A percentile compares a stretch with the other conserved stretches of the same genome.
phyloP scores from a whole-genome alignment of 2,888 invertebrate species.

The Aphrophora alni region DNA sequence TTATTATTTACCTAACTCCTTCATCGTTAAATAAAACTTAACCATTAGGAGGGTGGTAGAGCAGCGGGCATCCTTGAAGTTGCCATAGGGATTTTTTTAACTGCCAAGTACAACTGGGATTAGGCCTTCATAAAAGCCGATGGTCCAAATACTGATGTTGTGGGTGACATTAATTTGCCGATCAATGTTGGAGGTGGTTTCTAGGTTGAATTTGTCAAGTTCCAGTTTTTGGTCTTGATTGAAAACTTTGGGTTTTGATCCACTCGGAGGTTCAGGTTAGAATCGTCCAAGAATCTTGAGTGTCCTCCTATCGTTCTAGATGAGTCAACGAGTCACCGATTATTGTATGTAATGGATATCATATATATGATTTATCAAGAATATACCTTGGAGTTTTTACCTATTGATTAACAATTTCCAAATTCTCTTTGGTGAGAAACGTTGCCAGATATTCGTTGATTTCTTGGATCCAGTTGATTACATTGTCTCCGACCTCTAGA shows the following conservation, averaged over 20 bases:
- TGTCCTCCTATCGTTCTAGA: neutral
- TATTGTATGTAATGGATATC: neutral
- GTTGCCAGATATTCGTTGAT: neutral
- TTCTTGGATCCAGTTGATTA: neutral
- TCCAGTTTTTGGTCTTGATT: neutral
- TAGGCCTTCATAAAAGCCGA: neutral
- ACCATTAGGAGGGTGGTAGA: neutral
- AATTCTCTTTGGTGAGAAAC: neutral
- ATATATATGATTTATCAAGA: neutral
- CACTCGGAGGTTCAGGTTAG: neutral
- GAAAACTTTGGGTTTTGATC: neutral
- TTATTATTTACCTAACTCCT: neutral
- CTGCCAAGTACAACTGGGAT: neutral
- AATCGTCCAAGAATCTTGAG: neutral
- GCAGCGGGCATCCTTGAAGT: neutral
- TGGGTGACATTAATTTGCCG: neutral
- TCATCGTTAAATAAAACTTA: neutral
- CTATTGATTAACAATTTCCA: neutral
- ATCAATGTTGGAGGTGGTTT: neutral
- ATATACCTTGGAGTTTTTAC: neutral
- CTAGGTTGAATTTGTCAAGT: neutral
- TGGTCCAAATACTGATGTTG: neutral
- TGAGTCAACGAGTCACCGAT: neutral
- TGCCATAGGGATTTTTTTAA: neutral
- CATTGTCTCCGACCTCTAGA: neutral